Base-by-base conservation (phyloP, 2,797 vertebrate genomes). In the Apogon hyalosoma region DNA sequence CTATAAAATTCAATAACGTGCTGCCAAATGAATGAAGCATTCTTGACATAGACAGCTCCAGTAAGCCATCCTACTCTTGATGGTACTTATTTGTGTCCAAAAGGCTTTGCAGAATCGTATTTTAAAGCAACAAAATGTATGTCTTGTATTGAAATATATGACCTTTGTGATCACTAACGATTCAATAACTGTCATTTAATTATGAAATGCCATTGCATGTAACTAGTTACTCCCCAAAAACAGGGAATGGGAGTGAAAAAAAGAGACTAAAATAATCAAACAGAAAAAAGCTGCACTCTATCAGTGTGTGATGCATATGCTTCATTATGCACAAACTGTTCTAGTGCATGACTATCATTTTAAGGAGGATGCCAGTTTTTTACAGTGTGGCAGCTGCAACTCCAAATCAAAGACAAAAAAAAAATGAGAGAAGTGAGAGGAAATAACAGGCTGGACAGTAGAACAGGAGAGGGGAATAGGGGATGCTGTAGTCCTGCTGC, bases 401-500 rank as follows among this genome's bases (percentile, higher is more conserved):
- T 73, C 63, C 47, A 69, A 18, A 72, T 47, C 66, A 73, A 15
- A 71, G 11, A 33, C n/a, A 11, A 57, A 47, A 43, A 63, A 64
- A 40, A 49, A 63, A 75, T 62, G 67, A 47, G 69, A 63, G 67
- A 63, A 57, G 39, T 58, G 56, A 57, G 14, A 60, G 46, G 56
- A 54, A 72, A 60, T 14, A 36, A 60, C 2, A 38, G n/a, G 60
- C 13, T 6, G 24, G 36, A 15, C 3, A 12, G 65, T 43, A 36
- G 48, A 15, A 36, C 64, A 59, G 54, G 43, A 67, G 54, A 48
- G 54, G 51, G 28, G 38, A 38, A 75, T 63, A 53, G 56, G 16
- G 55, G 57, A 75, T 69, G 71, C 59, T 74, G 74, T 62, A n/a
- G 75, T 88, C 59, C 72, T 83, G 82, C 91, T 90, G 92, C 91